Base-by-base conservation (phyloP, 2,797 vertebrate species). In the Malacoctenus gilli region DNA sequence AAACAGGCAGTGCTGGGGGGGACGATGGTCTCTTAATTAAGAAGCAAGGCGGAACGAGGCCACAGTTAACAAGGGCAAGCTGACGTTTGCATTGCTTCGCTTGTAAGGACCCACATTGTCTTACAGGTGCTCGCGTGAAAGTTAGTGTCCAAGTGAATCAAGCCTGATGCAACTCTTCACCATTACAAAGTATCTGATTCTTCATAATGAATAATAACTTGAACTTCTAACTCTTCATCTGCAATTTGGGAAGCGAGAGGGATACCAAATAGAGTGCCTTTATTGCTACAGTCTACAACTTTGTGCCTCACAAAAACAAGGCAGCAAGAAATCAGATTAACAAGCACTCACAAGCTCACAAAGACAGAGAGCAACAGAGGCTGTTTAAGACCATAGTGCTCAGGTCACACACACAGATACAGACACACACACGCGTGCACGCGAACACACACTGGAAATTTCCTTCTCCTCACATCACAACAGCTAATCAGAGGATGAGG, bases 1-100 rank as follows among this genome's bases (percentile, higher is more conserved):
- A 76, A 68, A 71, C 65, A 74, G 61, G 80, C 81, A 69, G 68
- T 58, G 69, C 75, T 76, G 68, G 57, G 64, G 64, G 83, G 80
- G 80, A 78, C 84, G 63, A 66, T 36, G 60, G 83, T 79, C 82
- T 86, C 82, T 91, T 92, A 90, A 92, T 92, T 92, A 91, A 89
- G 80, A 87, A 85, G 81, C 84, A 88, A 82, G 75, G 79, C 69
- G 68, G 85, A 91, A 89, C 79, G 74, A 84, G 85, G 85, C 81
- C 75, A 85, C 72, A 43, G 83, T 79, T 87, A 88, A 85, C 81
- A 82, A 86, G 81, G 80, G 70, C 73, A 72, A 71, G 47, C 74
- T 28, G n/a, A 59, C 49, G 4, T 65, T 75, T 41, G 32, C 50
- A 68, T 52, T 41, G 48, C 43, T 72, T 79, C 62, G 59, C 48